Percentiles rank a stretch among this genome's conserved stretches.
phyloP scores from a whole-genome alignment of 2,888 invertebrate species.

The Epinotia demarniana region DNA sequence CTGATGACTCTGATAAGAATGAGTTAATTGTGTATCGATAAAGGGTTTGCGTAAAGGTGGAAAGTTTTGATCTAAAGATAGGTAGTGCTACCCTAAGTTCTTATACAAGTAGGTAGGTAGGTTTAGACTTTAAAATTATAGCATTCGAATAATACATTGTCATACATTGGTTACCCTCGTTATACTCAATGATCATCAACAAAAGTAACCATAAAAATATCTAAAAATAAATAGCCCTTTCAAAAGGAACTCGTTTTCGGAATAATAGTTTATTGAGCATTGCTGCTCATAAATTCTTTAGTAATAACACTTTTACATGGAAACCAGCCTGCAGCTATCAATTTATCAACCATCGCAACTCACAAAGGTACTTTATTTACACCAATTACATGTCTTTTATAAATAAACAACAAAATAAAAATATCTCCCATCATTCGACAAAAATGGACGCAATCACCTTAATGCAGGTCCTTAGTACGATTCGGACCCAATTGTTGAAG shows the following conservation, averaged over 20 bases:
- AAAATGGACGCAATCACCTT: conserved; percentile 77
- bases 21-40: conserved; percentile 62
- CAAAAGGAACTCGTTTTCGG: conserved; percentile 21
- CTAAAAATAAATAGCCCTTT: not conserved
- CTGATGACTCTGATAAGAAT: conserved; percentile 74
- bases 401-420: conserved; percentile 74
- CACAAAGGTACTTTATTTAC: conserved; percentile 51
- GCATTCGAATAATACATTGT: not conserved
- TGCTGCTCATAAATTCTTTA: conserved; percentile 33
- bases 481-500: conserved; percentile 68
- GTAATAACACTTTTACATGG: conserved; percentile 35
- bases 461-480: conserved; percentile 70
- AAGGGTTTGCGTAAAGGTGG: conserved; percentile 19
- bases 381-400: conserved; percentile 70
- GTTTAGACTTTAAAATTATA: too few species aligned
- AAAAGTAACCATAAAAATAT: not conserved
- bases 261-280: conserved; percentile 30
- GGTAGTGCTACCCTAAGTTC: too few species aligned
- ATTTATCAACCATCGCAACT: conserved; percentile 46
- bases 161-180: not conserved
- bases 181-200: not conserved
- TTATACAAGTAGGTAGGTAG: too few species aligned
- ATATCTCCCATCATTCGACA: conserved; percentile 75
- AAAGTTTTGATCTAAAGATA: not conserved
- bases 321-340: conserved; percentile 37